Evolutionary conservation across 2,113 vertebrate species (phyloP).

Genomic region (Nycticryphes semicollaris): DNA sequence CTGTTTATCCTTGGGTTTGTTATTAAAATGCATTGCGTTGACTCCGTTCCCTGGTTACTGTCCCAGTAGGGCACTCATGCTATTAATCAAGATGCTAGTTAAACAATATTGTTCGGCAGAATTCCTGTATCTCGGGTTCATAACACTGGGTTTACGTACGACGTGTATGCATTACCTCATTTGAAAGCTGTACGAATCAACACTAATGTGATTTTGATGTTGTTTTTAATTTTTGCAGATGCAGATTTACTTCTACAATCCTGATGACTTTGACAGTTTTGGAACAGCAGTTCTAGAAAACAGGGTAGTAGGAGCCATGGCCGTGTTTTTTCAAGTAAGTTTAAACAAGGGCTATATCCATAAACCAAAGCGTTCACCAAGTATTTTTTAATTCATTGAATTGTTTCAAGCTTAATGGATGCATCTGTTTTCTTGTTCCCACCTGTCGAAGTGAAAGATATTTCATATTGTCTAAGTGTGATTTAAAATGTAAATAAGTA

Average conservation of each 20-base stretch:
- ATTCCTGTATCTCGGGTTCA: conserved; percentile 12
- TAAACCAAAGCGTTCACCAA: conserved; percentile 55
- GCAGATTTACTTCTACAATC: conserved; percentile 99
- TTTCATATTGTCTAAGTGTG: conserved; percentile 77
- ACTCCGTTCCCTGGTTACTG: conserved; percentile 48
- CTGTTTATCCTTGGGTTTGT: conserved; percentile 40
- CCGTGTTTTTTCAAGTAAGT: conserved; percentile 94
- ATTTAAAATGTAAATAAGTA: conserved; percentile 86
- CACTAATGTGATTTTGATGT: conserved; percentile 29
- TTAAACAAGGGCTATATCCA: conserved; percentile 52
- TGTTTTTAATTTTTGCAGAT: conserved; percentile 83
- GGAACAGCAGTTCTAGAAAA: conserved; percentile 89
- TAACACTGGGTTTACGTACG: not conserved
- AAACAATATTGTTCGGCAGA: conserved; percentile 36
- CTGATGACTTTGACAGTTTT: conserved; percentile 95
- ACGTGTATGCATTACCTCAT: not conserved
- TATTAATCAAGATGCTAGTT: conserved; percentile 63
- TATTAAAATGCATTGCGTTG: conserved; percentile 50
- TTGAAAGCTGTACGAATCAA: conserved; percentile 25
- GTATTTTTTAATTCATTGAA: conserved; percentile 64
- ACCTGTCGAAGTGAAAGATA: conserved; percentile 81
- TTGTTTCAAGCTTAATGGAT: conserved; percentile 77
- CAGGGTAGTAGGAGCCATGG: conserved; percentile 90
- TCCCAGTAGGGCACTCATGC: conserved; percentile 41
- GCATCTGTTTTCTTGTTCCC: conserved; percentile 79